Evolutionary conservation across 2,797 vertebrate species (phyloP).

Genomic region (Pangasius mekongensis): DNA sequence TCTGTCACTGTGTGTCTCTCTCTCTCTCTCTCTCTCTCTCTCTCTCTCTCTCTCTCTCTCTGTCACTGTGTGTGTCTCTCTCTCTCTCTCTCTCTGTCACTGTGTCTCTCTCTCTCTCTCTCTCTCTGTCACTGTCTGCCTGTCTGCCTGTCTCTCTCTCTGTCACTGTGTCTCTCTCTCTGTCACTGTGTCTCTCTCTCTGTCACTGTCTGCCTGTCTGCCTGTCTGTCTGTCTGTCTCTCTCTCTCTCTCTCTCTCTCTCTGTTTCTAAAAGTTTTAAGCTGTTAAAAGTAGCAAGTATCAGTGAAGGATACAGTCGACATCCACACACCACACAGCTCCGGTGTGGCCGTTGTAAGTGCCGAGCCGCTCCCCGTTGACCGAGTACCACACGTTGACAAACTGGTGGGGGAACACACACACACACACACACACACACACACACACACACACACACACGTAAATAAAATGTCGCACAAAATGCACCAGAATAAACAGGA

Average conservation of each 20-base stretch:
- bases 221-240: background rate
- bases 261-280: background rate
- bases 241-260: background rate
- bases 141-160: too few relatives aligned
- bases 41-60: background rate
- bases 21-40: background rate
- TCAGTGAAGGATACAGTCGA: slow-evolving; percentile 91
- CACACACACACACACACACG: background rate
- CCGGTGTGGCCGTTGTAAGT: slow-evolving; percentile 96
- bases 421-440: background rate
- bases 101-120: background rate
- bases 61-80: background rate
- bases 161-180: background rate
- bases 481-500: background rate
- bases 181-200: background rate
- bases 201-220: too few relatives aligned
- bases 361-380: slow-evolving; percentile 93
- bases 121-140: background rate
- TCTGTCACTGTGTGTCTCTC: too few relatives aligned
- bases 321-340: slow-evolving; percentile 97
- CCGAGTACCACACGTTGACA: slow-evolving; percentile 93
- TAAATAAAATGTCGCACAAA: background rate
- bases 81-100: background rate
- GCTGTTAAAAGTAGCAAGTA: background rate
- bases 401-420: slow-evolving; percentile 65